Evolutionary conservation across 1,140 invertebrate species (phyloP).

Genomic region (Drosophila guanche): DNA sequence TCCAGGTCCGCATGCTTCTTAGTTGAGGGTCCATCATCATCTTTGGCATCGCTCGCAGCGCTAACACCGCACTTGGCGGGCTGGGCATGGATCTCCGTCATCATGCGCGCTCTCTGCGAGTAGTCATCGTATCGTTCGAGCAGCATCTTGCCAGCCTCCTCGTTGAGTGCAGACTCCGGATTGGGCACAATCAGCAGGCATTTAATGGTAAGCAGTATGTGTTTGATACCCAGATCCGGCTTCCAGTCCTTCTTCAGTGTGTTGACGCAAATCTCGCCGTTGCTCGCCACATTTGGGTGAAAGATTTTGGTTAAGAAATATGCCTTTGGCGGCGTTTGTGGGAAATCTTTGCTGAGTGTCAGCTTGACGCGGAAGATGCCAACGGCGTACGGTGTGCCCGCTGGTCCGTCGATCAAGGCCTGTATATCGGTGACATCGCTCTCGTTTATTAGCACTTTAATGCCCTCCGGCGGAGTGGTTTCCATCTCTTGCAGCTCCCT

Average conservation of each 20-base stretch:
- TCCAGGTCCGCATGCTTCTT: conserved; percentile 91
- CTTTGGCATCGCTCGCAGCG: conserved; percentile 69
- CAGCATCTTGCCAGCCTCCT: conserved; percentile 95
- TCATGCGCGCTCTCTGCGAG: conserved; percentile 94
- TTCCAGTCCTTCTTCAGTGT: conserved; percentile 99
- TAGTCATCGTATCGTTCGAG: conserved; percentile 96
- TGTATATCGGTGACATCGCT: conserved; percentile 96
- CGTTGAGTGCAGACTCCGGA: conserved; percentile 96
- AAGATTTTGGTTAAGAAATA: conserved; percentile 98
- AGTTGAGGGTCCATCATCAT: conserved; percentile 88
- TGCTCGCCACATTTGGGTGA: conserved; percentile 97
- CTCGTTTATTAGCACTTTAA: conserved; percentile 93
- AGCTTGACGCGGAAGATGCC: conserved; percentile 95
- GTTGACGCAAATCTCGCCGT: conserved; percentile 98
- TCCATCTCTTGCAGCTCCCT: conserved; percentile 92
- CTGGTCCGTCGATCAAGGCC: conserved; percentile 94
- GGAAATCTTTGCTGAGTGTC: conserved; percentile 96
- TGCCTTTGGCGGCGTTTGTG: conserved; percentile 95
- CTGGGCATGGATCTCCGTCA: conserved; percentile 96
- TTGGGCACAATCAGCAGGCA: conserved; percentile 97
- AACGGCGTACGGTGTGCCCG: conserved; percentile 93
- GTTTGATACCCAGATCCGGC: conserved; percentile 97
- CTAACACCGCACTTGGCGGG: conserved; percentile 73
- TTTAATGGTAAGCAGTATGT: conserved; percentile 96
- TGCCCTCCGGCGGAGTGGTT: conserved; percentile 92